Base-by-base conservation (phyloP, 2,888 invertebrate species). In the Amaurobius ferox region DNA sequence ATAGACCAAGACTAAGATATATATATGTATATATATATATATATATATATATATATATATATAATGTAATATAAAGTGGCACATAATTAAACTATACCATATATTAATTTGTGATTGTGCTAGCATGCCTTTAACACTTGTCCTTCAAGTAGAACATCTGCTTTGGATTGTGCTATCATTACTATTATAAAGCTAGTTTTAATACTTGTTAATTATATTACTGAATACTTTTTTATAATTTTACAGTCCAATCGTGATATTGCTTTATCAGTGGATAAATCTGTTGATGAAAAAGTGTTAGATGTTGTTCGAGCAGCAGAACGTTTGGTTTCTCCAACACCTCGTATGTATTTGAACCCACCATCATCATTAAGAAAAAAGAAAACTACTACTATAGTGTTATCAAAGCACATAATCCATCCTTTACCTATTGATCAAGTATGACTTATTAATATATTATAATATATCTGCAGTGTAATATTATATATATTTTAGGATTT, bases 301-400 rank as follows among this genome's bases (percentile, higher is more conserved):
- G 97, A 97, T 91, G 96, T 97, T 90, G 97, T 97, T 79, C 94
- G 96, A 91, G 97, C 96, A 80, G 97, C 97, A 74, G 96, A 96
- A 91, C 94, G 95, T 89, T 93, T 96, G 91, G 96, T 95, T 3
- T 93, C 68, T 23, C 88, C 88, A 2, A 62, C 88, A 71, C 85
- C 85, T 39, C 76, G 78, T 28, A 79, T 88, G 26, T 81, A 72
- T 48, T 68, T 83, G 35, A 88, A 93, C 88, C 92, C 92, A 88
- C 92, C 92, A 79, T 87, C 93, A 93, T 35, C 92, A 92, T 26
- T 80, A 30, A 91, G 92, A 90, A 94, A 94, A 90, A 93, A 94
- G 89, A 97, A 97, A 93, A 97, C 96, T 81, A 97, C 97, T 88
- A 97, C 97, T 13, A 95, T 97, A 90, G 96, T 97, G 80, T 97